Evolutionary conservation across 37 sponge, comb jelly and placozoan species (phyloP), one percentile per base, ranked within the genome.

Genomic region (Aplysina aerophoba): DNA sequence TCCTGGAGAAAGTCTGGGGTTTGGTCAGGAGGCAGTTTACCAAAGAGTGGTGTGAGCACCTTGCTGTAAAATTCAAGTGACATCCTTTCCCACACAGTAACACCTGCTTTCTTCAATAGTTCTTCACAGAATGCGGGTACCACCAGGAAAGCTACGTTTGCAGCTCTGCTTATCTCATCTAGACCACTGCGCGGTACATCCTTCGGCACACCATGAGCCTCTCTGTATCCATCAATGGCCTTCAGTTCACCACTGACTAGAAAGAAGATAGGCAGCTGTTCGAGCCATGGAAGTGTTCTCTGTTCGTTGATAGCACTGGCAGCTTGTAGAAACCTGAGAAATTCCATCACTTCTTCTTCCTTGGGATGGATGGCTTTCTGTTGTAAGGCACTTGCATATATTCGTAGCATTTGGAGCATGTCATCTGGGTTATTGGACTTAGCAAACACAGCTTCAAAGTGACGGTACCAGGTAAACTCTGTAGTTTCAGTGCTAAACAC

Each of bases 211-310:
- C 78, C 78, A 75, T 53, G 54, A 22, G 39, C 78, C 6, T 2
- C 20, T 19, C n/a, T 24, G 38, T 53, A 75, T 19, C 25, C 21
- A 50, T 75, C 53, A 40, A 75, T 75, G 37, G 54, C 24, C 40
- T 40, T 53, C 44, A 75, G 53, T 54, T 75, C 54, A 40, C 54
- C 54, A 75, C 78, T 75, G 37, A 75, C 54, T 50, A 75, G 41
- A 40, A 40, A n/a, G 78, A 75, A 75, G 24, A 75, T 1, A 50
- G 78, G 78, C 33, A 75, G 54, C 5, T 41, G 12, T 44, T 75
- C 41, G 25, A 75, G 39, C 22, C 37, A 36, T 0, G 31, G 44
- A 20, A 36, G 2, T 19, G 16, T 75, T 14, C 22, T 24, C 54
- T 14, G 4, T 41, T 75, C 12, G 13, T 11, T 40, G n/a, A 75